Evolutionary conservation across 2,113 vertebrate species (phyloP), one percentile per base, ranked within the genome.

Genomic region (Pachyramphus minor): DNA sequence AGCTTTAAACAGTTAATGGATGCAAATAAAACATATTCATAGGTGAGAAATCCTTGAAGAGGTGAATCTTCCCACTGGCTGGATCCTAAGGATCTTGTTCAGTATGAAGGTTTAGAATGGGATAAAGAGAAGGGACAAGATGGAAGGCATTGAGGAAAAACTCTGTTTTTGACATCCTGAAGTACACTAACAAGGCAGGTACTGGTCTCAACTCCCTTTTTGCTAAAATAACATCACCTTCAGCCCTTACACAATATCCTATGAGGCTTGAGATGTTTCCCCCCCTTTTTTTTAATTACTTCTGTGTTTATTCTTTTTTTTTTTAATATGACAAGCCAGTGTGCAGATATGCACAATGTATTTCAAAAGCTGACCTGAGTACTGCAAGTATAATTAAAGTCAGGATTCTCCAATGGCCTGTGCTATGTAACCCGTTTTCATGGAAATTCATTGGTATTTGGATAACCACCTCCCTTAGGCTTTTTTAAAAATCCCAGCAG

Each of bases 401-500:
- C 63, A 14, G 33, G 47, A 75, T 84, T 94, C 84, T 94, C 75
- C 80, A 84, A 35, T 60, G 60, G 27, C 35, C 33, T 60, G 18
- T 75, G 73, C 83, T 79, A 72, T 12, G 21, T 42, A 75, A 76
- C 58, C 15, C 58, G 11, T 84, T 95, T 90, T 75, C 62, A 66
- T 41, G 87, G 77, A 87, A 95, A 78, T 87, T 79, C 49, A 27
- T 69, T 68, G 56, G 13, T 60, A 41, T 92, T 75, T 94, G 77
- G 80, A 87, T 67, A 88, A 84, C 41, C 3, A 21, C 18, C 15
- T 84, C 84, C 53, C 37, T 76, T 30, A 69, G 49, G n/a, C n/a
- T 91, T 87, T 84, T 80, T 33, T 24, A 79, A 89, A 92, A 76
- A 79, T 78, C 71, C 44, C 84, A 84, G 75, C 27, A 90, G 68